These are phyloP conservation scores for Dendrolimus houi DNA, from an alignment of 2,888 invertebrate genomes.

Conservation along the genomic window DNA sequence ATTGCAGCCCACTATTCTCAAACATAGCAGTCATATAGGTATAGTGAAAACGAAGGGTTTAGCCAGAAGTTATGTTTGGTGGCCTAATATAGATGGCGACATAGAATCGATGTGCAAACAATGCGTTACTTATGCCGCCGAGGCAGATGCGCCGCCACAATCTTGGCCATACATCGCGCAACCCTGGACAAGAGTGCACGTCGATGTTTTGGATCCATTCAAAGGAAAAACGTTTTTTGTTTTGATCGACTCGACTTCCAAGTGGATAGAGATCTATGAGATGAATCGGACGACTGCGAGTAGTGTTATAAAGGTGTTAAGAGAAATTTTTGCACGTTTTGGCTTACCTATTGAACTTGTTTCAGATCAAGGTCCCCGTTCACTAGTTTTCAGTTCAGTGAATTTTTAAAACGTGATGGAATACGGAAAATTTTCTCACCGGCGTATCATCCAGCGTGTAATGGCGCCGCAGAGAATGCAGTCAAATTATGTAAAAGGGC, in stretches of 20 bases:
- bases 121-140: constrained; percentile 10
- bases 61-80: constrained; percentile 16
- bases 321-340: constrained; percentile 8
- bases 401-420: no score
- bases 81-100: constrained; percentile 13
- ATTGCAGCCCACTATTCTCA: constrained; percentile 6
- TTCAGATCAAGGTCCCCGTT: constrained; percentile 14
- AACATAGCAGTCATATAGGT: constrained; percentile 12
- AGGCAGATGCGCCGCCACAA: constrained; percentile 6
- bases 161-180: constrained; percentile 12
- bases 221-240: constrained; percentile 12
- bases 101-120: constrained; percentile 7
- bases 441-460: no score
- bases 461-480: no score
- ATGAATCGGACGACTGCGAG: constrained; percentile 9
- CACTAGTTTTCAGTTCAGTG: constrained; percentile 8
- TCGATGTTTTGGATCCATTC: constrained; percentile 15
- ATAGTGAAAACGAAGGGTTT: constrained; percentile 15
- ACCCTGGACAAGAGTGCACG: constrained; percentile 16
- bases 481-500: no score
- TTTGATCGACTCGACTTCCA: constrained; percentile 10
- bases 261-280: constrained; percentile 15
- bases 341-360: constrained; percentile 10
- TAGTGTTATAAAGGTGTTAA: constrained; percentile 8
- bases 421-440: no score